These are phyloP conservation scores for Cosmia trapezina DNA, from an alignment of 2,888 invertebrate genomes.

Conservation along the genomic window DNA sequence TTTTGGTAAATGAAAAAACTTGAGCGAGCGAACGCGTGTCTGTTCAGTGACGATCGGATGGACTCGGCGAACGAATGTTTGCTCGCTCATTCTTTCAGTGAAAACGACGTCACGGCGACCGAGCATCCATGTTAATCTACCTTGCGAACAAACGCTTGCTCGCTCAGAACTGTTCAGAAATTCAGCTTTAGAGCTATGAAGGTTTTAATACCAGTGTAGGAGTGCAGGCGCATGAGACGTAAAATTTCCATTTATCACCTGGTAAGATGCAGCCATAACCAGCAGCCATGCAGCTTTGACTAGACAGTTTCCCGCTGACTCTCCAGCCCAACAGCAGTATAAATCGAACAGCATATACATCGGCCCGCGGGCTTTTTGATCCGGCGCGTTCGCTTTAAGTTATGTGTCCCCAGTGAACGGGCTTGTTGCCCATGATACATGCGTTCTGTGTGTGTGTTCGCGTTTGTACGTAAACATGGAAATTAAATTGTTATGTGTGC, in stretches of 20 bases:
- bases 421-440: constrained; percentile 70
- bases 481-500: constrained; percentile 60
- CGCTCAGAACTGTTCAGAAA: too few relatives aligned
- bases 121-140: too few relatives aligned
- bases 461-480: constrained; percentile 42
- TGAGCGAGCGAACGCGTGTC: too few relatives aligned
- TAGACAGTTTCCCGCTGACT: constrained; percentile 30
- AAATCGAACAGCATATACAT: constrained; percentile 80
- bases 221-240: background rate
- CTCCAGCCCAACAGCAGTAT: constrained; percentile 67
- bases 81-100: too few relatives aligned
- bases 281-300: constrained; percentile 2
- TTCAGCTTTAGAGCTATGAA: too few relatives aligned
- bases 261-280: background rate
- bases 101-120: too few relatives aligned
- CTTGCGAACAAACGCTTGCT: too few relatives aligned
- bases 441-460: constrained; percentile 43
- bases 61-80: too few relatives aligned
- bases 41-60: too few relatives aligned
- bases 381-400: constrained; percentile 83
- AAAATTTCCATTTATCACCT: background rate
- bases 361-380: constrained; percentile 83
- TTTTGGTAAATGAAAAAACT: too few relatives aligned
- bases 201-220: background rate
- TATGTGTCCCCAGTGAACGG: constrained; percentile 84